Evolutionary conservation across 1,140 invertebrate species (phyloP).

Genomic region (Leptoteleia sp.): DNA sequence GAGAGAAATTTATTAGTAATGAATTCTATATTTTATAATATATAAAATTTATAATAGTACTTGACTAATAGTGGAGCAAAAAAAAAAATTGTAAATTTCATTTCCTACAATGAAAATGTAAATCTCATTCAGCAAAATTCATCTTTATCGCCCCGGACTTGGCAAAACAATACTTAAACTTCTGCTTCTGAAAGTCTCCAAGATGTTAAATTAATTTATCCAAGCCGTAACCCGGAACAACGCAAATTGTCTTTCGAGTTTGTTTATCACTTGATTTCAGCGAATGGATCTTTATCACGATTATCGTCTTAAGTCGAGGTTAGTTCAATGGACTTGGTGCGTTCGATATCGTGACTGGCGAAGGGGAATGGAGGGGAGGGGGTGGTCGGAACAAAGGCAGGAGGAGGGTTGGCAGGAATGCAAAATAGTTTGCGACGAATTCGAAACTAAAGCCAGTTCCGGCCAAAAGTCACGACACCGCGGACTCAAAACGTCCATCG

Average conservation of each 20-base stretch:
- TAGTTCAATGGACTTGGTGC: constrained; percentile 41
- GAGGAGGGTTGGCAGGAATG: constrained; percentile 47
- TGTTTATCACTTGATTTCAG: constrained; percentile 42
- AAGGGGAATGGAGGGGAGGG: background rate
- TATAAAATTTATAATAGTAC: no score
- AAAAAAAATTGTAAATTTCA: no score
- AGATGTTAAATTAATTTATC: constrained; percentile 40
- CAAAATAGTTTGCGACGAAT: constrained; percentile 57
- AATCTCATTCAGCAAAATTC: no score
- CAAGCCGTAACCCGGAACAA: constrained; percentile 18
- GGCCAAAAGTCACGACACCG: constrained; percentile 54
- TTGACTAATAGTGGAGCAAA: no score
- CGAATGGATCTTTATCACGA: constrained; percentile 47
- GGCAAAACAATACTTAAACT: no score
- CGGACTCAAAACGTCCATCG: constrained; percentile 25
- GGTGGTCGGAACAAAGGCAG: background rate
- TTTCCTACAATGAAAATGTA: no score
- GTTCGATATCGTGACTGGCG: constrained; percentile 4
- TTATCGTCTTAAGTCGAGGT: constrained; percentile 39
- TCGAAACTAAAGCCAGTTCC: constrained; percentile 35
- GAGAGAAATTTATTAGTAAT: no score
- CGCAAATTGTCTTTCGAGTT: constrained; percentile 19
- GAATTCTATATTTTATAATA: no score
- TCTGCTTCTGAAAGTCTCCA: no score
- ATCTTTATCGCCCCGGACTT: no score